Evolutionary conservation across 2,797 vertebrate species (phyloP).

Genomic region (Crenichthys baileyi): DNA sequence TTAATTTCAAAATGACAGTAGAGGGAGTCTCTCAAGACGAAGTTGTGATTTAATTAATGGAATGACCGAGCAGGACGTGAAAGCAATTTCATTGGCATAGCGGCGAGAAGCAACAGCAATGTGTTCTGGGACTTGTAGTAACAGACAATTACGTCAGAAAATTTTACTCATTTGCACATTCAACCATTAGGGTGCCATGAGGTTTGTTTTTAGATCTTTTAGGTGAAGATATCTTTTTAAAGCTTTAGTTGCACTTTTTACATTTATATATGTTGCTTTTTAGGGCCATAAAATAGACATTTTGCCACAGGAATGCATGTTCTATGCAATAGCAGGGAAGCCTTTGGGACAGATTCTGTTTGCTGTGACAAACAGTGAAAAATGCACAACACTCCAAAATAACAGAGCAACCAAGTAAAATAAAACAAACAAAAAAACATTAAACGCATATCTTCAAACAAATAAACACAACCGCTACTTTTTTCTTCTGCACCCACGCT

Average conservation of each 20-base stretch:
- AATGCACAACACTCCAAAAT: slow-evolving; percentile 54
- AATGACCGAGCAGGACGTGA: slow-evolving; percentile 38
- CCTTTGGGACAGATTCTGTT: slow-evolving; percentile 25
- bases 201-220: background rate
- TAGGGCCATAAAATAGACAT: background rate
- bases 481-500: background rate
- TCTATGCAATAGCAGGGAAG: background rate
- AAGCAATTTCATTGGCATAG: slow-evolving; percentile 44
- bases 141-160: slow-evolving; percentile 40
- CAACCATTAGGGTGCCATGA: background rate
- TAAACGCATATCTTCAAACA: slow-evolving; percentile 18
- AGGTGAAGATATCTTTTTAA: background rate
- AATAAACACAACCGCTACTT: slow-evolving; percentile 10
- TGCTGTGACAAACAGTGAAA: slow-evolving; percentile 52
- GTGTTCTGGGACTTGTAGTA: slow-evolving; percentile 82
- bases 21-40: background rate
- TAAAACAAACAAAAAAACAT: background rate
- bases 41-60: background rate
- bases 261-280: background rate
- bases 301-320: background rate
- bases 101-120: slow-evolving; percentile 19
- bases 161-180: slow-evolving; percentile 1
- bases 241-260: background rate
- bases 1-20: background rate
- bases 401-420: slow-evolving; percentile 18